These are phyloP conservation scores for Heterotilapia buettikoferi DNA, from an alignment of 2,113 vertebrate genomes.

Conservation along the genomic window DNA sequence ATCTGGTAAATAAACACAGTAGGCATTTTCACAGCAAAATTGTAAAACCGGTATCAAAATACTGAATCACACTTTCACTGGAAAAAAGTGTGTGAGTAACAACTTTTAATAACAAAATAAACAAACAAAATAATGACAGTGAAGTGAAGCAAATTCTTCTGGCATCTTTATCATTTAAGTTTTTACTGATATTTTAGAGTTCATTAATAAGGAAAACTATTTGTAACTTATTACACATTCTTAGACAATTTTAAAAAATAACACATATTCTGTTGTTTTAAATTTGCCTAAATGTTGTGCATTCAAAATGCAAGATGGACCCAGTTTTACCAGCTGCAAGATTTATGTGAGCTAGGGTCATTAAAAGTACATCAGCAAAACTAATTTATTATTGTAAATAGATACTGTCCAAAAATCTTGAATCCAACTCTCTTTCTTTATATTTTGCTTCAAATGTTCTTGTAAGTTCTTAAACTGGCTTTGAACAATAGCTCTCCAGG, in stretches of 20 bases:
- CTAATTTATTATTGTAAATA: neutral
- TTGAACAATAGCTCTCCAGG: neutral
- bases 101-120: neutral
- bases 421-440: neutral
- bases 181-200: neutral
- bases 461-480: neutral
- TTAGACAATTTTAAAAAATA: neutral
- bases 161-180: accelerated
- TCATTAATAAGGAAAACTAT: neutral
- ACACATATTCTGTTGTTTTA: neutral
- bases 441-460: accelerated
- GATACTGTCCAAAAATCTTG: neutral
- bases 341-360: accelerated
- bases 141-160: neutral
- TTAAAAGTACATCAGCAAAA: neutral
- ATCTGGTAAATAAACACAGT: neutral
- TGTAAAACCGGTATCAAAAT: accelerated
- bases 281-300: neutral
- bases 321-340: neutral
- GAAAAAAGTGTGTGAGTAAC: neutral
- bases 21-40: accelerated
- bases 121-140: neutral
- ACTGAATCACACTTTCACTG: accelerated
- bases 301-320: neutral
- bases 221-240: neutral